These are phyloP conservation scores for Bombycilla garrulus DNA, from an alignment of 2,113 vertebrate species.

Conservation along the genomic window DNA sequence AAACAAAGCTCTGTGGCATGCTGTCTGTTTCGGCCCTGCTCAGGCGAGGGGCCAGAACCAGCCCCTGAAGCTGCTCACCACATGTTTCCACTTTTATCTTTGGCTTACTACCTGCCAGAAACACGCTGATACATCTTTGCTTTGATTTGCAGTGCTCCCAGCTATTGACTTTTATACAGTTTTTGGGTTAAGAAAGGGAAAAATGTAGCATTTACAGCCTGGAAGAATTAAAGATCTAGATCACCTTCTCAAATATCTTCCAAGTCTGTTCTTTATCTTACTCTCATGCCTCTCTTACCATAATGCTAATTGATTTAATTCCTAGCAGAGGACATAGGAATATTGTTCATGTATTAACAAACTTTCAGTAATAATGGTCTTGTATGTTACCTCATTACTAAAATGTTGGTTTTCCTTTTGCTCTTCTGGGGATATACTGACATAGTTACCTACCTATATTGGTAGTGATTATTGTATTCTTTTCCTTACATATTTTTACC, in stretches of 20 bases:
- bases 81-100: neutral
- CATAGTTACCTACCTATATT: neutral
- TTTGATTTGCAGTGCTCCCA: neutral
- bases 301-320: neutral
- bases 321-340: neutral
- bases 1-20: neutral
- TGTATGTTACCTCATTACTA: neutral
- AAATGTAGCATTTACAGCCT: neutral
- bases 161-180: neutral
- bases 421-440: neutral
- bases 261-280: neutral
- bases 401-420: neutral
- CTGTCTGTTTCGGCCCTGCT: neutral
- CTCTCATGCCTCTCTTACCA: neutral
- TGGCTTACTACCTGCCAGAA: neutral
- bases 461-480: neutral
- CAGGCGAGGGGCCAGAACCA: neutral
- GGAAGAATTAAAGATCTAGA: neutral
- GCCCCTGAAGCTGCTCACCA: neutral
- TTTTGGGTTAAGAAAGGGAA: neutral
- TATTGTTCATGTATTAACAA: neutral
- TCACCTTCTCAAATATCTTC: neutral
- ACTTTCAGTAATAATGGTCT: neutral
- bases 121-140: neutral
- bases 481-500: neutral